A percentile compares a stretch with the other conserved stretches of the same genome.
These are phyloP conservation scores for Zoanthus sansibaricus DNA, from an alignment of 92 coral and sea anemone genomes.

Conservation along the genomic window DNA sequence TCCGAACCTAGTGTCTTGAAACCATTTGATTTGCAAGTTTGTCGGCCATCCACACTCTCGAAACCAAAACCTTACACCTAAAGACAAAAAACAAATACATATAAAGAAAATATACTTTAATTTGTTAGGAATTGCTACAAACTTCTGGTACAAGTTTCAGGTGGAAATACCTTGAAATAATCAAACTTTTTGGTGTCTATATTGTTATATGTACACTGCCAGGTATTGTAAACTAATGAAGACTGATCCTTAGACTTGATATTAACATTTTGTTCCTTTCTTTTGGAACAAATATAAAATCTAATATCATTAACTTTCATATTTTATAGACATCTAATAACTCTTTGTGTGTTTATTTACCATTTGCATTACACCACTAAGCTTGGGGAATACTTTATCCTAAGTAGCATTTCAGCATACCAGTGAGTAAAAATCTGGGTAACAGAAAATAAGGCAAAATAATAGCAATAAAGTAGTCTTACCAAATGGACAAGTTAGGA, in stretches of 20 bases:
- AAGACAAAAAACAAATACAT: background rate
- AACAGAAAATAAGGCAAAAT: constrained; percentile 8
- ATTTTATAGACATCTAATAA: too few species aligned
- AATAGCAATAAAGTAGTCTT: too few species aligned
- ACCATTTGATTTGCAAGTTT: constrained; percentile 35
- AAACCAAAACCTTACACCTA: background rate
- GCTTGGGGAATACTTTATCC: constrained; percentile 52
- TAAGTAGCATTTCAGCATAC: constrained; percentile 49
- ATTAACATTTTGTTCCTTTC: too few species aligned
- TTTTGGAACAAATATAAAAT: too few species aligned
- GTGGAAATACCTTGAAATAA: too few species aligned
- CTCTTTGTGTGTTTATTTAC: constrained; percentile 15
- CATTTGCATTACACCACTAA: constrained; percentile 16
- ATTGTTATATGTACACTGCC: too few species aligned
- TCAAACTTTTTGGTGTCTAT: too few species aligned
- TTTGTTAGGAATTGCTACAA: background rate
- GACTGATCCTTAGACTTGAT: too few species aligned
- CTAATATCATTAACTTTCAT: background rate
- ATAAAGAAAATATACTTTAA: background rate
- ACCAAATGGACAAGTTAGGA: background rate
- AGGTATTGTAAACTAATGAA: too few species aligned
- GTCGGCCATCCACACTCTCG: constrained; percentile 70
- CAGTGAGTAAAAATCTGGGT: constrained; percentile 56
- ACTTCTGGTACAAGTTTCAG: too few species aligned
- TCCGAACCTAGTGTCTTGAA: constrained; percentile 45